A percentile compares a stretch with the other conserved stretches of the same genome.
Conservation (phyloP, 92 coral and sea anemone genomes). For the Isaurus tuberculatus region DNA sequence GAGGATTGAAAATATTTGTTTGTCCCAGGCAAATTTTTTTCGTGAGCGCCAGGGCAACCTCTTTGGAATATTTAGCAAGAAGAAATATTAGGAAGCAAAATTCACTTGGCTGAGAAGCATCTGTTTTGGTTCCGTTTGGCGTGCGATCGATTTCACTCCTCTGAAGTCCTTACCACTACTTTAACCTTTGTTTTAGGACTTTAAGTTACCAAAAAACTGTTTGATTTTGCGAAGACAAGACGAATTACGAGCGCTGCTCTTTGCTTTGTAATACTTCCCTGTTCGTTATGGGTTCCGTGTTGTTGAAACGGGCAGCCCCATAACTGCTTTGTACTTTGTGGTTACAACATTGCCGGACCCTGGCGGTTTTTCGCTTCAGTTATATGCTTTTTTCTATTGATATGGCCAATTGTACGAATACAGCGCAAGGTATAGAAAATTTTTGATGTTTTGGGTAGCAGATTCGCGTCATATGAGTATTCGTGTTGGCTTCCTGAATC, state of each 20-base stretch:
- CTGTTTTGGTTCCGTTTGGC: slow-evolving; percentile 33
- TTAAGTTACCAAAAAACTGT: neutral
- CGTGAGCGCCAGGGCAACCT: slow-evolving; percentile 41
- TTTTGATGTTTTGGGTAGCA: neutral
- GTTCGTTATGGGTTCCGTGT: slow-evolving; percentile 46
- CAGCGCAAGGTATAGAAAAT: slow-evolving; percentile 10
- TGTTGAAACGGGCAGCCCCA: neutral
- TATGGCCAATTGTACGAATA: slow-evolving; percentile 9
- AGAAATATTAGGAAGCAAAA: slow-evolving; percentile 37
- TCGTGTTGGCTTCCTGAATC: slow-evolving; percentile 35
- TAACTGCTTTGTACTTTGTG: neutral
- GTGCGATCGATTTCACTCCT: neutral
- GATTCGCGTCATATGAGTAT: neutral
- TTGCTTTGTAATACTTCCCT: slow-evolving; percentile 45
- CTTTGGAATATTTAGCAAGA: slow-evolving; percentile 35
- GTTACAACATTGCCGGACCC: neutral
- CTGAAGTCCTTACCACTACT: neutral
- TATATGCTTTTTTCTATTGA: neutral
- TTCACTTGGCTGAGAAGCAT: slow-evolving; percentile 7
- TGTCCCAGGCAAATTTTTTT: slow-evolving; percentile 26
- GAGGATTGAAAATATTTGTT: neutral
- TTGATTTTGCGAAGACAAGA: neutral
- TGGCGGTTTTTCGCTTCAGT: slow-evolving; percentile 15
- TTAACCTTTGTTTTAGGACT: neutral
- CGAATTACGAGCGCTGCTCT: slow-evolving; percentile 4